phyloP scores from a whole-genome alignment of 2,113 vertebrate genomes.

The Sula dactylatra region DNA sequence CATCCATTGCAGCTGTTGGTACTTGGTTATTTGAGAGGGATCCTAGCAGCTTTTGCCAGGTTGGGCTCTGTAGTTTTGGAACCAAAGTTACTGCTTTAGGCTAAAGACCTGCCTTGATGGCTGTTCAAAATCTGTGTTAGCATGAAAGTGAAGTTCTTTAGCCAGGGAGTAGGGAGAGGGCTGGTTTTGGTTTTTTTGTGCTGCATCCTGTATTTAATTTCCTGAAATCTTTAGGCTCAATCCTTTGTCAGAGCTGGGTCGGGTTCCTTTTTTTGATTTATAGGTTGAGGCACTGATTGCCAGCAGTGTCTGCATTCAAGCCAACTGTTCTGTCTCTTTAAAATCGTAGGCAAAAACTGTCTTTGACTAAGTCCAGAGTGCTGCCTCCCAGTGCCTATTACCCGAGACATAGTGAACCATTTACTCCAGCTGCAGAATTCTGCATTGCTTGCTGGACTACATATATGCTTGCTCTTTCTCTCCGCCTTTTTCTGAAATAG shows the following conservation, averaged over 20 bases:
- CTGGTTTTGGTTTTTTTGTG: rapidly evolving
- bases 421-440: not conserved
- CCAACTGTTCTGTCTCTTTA: not conserved
- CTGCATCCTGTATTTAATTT: not conserved
- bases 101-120: not conserved
- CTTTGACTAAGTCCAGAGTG: not conserved
- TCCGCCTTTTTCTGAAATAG: not conserved
- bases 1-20: not conserved
- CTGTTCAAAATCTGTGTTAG: not conserved
- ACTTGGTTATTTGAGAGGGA: not conserved
- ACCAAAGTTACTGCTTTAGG: not conserved
- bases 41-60: not conserved
- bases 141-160: not conserved
- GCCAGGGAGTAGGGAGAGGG: not conserved
- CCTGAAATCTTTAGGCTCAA: not conserved
- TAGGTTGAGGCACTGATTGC: not conserved
- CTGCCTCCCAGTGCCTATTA: not conserved
- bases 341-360: not conserved
- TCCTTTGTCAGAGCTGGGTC: not conserved
- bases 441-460: not conserved
- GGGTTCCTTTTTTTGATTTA: not conserved
- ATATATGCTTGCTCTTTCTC: not conserved
- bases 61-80: not conserved
- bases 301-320: not conserved
- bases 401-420: rapidly evolving